These are phyloP conservation scores for Ceyx melanurus DNA, from an alignment of 2,113 vertebrate genomes.

Conservation along the genomic window DNA sequence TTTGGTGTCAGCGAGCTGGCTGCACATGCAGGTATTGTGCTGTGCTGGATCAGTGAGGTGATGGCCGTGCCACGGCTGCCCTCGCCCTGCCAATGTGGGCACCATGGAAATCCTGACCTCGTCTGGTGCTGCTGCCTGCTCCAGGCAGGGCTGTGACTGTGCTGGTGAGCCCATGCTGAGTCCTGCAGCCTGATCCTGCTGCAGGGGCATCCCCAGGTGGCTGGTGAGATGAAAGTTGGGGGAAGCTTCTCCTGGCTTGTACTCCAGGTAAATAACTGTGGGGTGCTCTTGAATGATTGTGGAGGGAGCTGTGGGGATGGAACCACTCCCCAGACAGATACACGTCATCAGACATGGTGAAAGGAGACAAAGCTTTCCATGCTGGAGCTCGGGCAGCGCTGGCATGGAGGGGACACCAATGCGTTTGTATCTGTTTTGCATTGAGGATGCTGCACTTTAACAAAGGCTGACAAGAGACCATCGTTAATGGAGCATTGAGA, in stretches of 20 bases:
- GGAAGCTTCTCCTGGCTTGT: background rate
- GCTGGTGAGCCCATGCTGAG: fast-evolving
- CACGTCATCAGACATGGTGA: background rate
- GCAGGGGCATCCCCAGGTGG: background rate
- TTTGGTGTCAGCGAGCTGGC: background rate
- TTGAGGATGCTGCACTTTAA: background rate
- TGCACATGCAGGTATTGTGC: background rate
- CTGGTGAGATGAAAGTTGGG: too few species aligned
- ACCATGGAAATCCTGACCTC: background rate
- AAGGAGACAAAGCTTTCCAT: background rate
- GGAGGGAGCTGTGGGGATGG: background rate
- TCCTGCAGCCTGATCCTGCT: background rate
- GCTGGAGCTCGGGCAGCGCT: background rate
- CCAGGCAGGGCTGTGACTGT: background rate
- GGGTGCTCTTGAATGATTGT: fast-evolving
- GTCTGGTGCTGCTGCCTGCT: fast-evolving
- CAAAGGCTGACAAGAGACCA: background rate
- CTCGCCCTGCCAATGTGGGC: background rate
- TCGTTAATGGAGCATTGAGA: fast-evolving
- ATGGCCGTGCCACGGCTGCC: fast-evolving
- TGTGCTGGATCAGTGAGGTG: background rate
- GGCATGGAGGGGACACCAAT: fast-evolving
- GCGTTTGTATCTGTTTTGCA: background rate
- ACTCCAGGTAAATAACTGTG: background rate
- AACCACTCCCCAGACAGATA: background rate